These are phyloP conservation scores for Trachelus stipa DNA, from an alignment of 2,888 invertebrate species.

Conservation along the genomic window DNA sequence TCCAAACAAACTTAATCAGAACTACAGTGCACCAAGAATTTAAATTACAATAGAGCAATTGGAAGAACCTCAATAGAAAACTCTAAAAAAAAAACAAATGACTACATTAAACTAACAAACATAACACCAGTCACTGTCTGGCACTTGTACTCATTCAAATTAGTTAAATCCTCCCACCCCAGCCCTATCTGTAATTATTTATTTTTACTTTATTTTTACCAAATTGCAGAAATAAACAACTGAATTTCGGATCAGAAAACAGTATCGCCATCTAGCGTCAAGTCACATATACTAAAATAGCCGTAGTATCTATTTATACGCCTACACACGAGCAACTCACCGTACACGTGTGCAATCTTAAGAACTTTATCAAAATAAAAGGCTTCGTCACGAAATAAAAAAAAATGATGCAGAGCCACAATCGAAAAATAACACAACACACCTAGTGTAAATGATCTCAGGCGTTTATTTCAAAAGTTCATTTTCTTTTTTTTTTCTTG, in stretches of 20 bases:
- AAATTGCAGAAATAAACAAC: neutral
- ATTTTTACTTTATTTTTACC: too few relatives aligned
- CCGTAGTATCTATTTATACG: neutral
- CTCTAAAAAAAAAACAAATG: neutral
- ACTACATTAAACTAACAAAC: neutral
- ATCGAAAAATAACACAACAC: neutral
- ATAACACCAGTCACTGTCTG: neutral
- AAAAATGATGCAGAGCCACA: neutral
- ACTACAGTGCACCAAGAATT: neutral
- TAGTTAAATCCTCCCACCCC: neutral
- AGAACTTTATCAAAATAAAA: neutral
- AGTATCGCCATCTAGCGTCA: neutral
- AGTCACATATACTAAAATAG: neutral
- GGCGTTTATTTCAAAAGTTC: conserved; percentile 38
- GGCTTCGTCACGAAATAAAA: neutral
- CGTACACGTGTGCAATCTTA: neutral
- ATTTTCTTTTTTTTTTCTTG: conserved; percentile 5
- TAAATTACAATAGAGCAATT: neutral
- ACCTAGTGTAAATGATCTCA: conserved; percentile 31
- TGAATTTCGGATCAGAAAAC: neutral
- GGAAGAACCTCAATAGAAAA: neutral
- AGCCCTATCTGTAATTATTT: too few relatives aligned
- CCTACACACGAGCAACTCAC: neutral
- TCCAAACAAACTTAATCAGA: neutral
- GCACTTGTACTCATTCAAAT: neutral